These are phyloP conservation scores for Malurus elegans DNA, from an alignment of 2,113 vertebrate genomes.

Conservation along the genomic window DNA sequence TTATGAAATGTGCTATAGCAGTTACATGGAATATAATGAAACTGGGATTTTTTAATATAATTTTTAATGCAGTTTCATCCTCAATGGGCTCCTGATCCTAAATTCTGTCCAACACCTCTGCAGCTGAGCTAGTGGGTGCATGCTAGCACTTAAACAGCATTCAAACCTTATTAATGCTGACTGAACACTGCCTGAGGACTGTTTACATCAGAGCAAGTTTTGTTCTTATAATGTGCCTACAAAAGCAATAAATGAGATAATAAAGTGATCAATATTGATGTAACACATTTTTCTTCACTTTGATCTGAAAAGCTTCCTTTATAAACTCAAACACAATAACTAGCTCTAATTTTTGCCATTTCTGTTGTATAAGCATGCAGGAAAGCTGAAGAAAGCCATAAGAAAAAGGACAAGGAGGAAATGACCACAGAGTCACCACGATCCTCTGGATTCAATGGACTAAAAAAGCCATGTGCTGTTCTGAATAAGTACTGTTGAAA, in stretches of 20 bases:
- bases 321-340: background rate
- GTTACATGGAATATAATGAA: background rate
- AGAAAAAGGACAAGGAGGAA: background rate
- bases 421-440: background rate
- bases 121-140: background rate
- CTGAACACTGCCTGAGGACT: background rate
- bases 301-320: background rate
- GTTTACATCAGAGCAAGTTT: rapidly evolving
- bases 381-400: background rate
- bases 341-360: background rate
- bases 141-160: background rate
- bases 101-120: background rate
- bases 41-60: background rate
- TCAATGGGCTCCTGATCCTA: background rate
- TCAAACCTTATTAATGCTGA: background rate
- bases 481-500: background rate
- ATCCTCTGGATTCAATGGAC: background rate
- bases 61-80: background rate
- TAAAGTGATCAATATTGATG: background rate
- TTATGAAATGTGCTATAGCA: background rate
- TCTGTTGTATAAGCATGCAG: background rate
- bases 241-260: background rate
- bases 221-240: background rate
- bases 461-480: background rate
- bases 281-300: background rate